Evolutionary conservation across 2,797 vertebrate species (phyloP).

Genomic region (Rhabdomys pumilio): DNA sequence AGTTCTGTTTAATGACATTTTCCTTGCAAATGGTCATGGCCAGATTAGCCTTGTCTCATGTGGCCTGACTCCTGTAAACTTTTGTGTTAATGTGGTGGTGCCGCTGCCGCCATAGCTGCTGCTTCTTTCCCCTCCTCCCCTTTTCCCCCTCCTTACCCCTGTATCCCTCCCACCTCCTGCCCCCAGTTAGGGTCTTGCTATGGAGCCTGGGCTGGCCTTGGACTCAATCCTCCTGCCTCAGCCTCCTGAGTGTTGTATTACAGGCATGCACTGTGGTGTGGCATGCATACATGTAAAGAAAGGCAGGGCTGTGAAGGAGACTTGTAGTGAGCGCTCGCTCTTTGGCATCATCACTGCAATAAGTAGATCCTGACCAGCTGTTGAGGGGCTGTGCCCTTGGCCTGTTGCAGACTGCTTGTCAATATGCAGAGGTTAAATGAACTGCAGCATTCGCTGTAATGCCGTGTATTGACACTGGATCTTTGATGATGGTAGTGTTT

Average conservation of each 20-base stretch:
- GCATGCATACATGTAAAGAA: not conserved
- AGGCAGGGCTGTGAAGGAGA: not conserved
- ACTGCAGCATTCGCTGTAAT: rapidly evolving
- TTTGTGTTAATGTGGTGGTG: not conserved
- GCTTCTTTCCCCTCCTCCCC: no score
- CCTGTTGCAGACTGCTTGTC: not conserved
- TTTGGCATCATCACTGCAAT: rapidly evolving
- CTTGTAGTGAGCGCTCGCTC: not conserved
- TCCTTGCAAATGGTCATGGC: conserved; percentile 79
- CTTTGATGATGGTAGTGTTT: not conserved
- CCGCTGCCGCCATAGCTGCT: not conserved
- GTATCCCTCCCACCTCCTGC: no score
- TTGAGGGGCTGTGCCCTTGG: not conserved
- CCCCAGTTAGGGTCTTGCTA: not conserved
- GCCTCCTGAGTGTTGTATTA: not conserved
- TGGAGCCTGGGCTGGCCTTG: not conserved
- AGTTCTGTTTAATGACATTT: conserved; percentile 74
- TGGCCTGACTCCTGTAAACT: not conserved
- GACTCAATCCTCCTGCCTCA: not conserved
- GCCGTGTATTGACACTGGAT: rapidly evolving
- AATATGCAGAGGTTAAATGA: rapidly evolving
- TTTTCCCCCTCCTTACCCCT: not conserved
- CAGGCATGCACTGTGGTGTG: not conserved
- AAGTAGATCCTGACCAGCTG: rapidly evolving
- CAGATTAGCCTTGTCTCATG: conserved; percentile 77